A percentile compares a stretch with the other conserved stretches of the same genome.
Evolutionary conservation across 2,113 vertebrate species (phyloP).

Genomic region (Oreochromis aureus): DNA sequence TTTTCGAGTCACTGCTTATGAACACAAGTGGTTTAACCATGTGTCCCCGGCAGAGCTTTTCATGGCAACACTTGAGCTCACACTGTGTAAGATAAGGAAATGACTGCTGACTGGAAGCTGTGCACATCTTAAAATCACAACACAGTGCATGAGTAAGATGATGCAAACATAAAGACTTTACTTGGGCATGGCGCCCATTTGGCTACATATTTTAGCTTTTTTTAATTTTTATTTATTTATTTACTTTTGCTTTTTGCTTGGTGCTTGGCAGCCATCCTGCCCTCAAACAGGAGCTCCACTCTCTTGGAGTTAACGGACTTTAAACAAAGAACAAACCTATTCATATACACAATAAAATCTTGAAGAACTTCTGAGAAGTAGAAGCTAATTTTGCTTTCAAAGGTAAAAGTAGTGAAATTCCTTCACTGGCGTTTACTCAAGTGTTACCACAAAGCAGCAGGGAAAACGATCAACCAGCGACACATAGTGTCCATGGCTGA

Average conservation of each 20-base stretch:
- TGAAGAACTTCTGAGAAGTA: not conserved
- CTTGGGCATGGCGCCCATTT: not conserved
- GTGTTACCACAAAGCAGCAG: not conserved
- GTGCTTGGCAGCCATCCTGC: not conserved
- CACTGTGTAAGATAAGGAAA: not conserved
- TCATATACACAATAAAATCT: not conserved
- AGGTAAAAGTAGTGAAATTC: not conserved
- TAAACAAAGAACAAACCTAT: not conserved
- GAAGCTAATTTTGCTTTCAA: not conserved
- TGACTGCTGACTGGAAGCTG: not conserved
- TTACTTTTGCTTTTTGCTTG: not conserved
- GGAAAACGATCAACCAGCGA: not conserved
- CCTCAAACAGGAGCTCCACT: not conserved
- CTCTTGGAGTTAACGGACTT: not conserved
- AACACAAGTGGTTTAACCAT: not conserved
- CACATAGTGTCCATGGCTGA: not conserved
- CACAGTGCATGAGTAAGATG: not conserved
- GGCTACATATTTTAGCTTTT: not conserved
- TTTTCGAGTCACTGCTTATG: not conserved
- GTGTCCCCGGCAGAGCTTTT: not conserved
- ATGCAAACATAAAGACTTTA: not conserved
- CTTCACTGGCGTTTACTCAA: not conserved
- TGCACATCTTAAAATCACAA: not conserved
- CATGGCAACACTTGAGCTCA: not conserved
- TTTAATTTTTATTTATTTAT: not conserved